Percentiles rank a stretch among this genome's conserved stretches.
Conservation (phyloP, 2,113 vertebrate species). For the Ceyx margarethae region DNA sequence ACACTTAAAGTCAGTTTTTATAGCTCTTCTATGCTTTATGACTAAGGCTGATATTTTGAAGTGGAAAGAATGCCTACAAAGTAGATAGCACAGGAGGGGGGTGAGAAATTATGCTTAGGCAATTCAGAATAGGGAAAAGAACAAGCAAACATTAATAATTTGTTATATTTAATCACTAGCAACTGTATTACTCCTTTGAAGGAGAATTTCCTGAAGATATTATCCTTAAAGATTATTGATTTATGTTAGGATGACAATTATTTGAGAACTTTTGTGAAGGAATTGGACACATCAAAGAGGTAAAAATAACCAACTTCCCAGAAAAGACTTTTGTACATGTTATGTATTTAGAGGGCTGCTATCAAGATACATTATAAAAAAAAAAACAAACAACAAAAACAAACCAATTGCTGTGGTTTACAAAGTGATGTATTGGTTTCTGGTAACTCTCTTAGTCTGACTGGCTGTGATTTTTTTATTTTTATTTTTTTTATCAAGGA, state of each 20-base stretch:
- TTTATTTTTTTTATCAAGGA: neutral
- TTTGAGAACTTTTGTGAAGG: neutral
- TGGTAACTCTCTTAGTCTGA: neutral
- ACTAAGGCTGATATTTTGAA: neutral
- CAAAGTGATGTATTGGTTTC: neutral
- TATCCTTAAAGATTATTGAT: neutral
- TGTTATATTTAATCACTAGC: neutral
- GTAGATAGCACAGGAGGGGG: neutral
- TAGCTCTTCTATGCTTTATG: neutral
- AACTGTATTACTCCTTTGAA: neutral
- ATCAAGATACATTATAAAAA: neutral
- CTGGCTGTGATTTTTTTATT: neutral
- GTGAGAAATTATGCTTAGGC: neutral
- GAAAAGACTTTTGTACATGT: neutral
- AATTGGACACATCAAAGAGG: neutral
- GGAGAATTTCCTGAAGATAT: neutral
- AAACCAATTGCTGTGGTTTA: neutral
- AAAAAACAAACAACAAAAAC: too few relatives aligned
- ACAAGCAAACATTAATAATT: neutral
- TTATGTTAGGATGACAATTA: neutral
- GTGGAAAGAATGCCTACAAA: neutral
- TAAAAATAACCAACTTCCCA: neutral
- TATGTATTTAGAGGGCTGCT: neutral
- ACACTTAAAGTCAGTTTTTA: neutral
- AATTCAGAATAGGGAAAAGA: neutral